phyloP scores from a whole-genome alignment of 1,140 invertebrate genomes.

The Drosophila willistoni region DNA sequence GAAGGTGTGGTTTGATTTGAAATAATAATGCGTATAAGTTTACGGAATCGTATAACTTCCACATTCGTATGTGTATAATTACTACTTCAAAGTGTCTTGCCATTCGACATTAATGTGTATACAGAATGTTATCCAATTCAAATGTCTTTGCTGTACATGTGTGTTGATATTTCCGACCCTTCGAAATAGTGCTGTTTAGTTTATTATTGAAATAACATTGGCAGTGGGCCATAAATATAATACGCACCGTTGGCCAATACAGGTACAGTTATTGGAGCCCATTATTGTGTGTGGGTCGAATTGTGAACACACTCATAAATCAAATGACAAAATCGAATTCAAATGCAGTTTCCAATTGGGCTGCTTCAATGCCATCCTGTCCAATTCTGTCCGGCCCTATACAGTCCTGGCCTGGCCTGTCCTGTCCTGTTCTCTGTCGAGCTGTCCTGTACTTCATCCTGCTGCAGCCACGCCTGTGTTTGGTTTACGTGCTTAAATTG shows the following conservation, averaged over 20 bases:
- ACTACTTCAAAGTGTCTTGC: neutral
- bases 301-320: conserved; percentile 1
- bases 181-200: neutral
- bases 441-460: conserved; percentile 6
- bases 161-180: neutral
- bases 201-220: conserved; percentile 1
- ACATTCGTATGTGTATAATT: too few species aligned
- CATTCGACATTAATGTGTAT: neutral
- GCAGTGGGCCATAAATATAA: conserved; percentile 19
- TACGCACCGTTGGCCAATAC: conserved; percentile 53
- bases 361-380: conserved; percentile 12
- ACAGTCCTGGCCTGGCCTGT: conserved; percentile 53
- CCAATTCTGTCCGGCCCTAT: conserved; percentile 1
- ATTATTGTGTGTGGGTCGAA: neutral
- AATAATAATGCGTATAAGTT: too few species aligned
- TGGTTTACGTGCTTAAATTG: conserved; percentile 81
- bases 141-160: neutral
- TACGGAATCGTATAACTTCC: too few species aligned
- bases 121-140: neutral
- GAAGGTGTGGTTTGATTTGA: too few species aligned
- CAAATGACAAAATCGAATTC: conserved; percentile 12
- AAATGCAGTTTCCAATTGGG: conserved; percentile 10
- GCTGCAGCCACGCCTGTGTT: conserved; percentile 57
- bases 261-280: conserved; percentile 1
- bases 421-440: conserved; percentile 15